Conservation (phyloP, 2,797 vertebrate species). For the Epinephelus coioides region DNA sequence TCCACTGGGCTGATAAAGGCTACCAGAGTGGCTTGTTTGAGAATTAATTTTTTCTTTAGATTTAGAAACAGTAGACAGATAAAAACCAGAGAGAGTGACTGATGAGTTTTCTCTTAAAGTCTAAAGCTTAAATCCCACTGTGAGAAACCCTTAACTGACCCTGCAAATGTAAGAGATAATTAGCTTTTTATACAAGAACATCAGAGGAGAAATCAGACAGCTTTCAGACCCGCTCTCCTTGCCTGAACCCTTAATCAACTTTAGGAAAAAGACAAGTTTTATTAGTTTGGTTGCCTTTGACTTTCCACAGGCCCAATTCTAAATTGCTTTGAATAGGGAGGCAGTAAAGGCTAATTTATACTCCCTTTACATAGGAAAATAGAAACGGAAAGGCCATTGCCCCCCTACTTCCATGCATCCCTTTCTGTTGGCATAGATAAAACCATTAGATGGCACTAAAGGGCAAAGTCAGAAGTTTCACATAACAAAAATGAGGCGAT, state of each 20-base stretch:
- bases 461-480: too few species aligned
- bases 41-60: neutral
- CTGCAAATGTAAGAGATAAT: neutral
- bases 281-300: neutral
- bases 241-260: neutral
- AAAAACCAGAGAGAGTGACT: neutral
- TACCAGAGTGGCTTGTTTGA: neutral
- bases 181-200: neutral
- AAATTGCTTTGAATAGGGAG: too few species aligned
- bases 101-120: neutral
- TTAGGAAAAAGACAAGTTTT: neutral
- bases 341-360: too few species aligned
- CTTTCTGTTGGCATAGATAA: too few species aligned
- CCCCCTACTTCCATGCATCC: too few species aligned
- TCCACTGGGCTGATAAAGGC: neutral
- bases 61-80: neutral
- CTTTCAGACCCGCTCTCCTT: neutral
- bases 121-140: neutral
- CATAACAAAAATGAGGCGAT: too few species aligned
- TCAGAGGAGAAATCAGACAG: conserved; percentile 1
- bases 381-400: too few species aligned
- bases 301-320: too few species aligned
- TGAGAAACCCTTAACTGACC: neutral
- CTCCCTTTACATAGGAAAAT: too few species aligned
- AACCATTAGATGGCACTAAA: too few species aligned